Evolutionary conservation across 2,888 invertebrate genomes (phyloP).

Genomic region (Cheilosia pagana): DNA sequence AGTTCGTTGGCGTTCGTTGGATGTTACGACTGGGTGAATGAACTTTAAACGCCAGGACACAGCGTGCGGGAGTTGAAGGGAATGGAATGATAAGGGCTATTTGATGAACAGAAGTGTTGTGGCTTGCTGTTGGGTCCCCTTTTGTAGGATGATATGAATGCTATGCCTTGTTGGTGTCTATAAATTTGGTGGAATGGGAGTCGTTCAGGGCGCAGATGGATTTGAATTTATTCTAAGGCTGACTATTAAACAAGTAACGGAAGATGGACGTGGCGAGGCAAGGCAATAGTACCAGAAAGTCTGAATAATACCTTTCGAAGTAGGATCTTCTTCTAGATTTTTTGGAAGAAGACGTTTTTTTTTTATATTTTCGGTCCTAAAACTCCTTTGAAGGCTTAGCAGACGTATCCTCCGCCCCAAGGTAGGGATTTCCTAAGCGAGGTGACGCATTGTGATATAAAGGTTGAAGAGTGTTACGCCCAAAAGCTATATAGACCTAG

Average conservation of each 20-base stretch:
- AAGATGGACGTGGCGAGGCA: too few species aligned
- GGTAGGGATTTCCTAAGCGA: too few species aligned
- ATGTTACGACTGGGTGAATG: constrained; percentile 46
- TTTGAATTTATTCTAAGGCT: background rate
- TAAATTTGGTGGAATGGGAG: background rate
- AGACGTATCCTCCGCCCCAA: too few species aligned
- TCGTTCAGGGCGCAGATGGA: constrained; percentile 7
- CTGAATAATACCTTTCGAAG: too few species aligned
- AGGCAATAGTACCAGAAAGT: too few species aligned
- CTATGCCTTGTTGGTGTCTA: background rate
- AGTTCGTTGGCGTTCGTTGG: constrained; percentile 22
- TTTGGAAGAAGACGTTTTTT: too few species aligned
- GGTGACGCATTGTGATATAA: too few species aligned
- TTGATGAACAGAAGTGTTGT: constrained; percentile 42
- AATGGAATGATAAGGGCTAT: constrained; percentile 9
- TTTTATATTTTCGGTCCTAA: too few species aligned
- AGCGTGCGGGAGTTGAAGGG: constrained; percentile 18
- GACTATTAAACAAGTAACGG: background rate
- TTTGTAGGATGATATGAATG: constrained; percentile 16
- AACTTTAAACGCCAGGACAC: constrained; percentile 45
- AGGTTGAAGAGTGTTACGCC: too few species aligned
- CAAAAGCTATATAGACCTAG: too few species aligned
- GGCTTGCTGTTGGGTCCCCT: constrained; percentile 20
- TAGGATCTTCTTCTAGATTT: too few species aligned
- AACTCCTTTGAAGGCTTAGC: too few species aligned